Evolutionary conservation across 2,888 invertebrate species (phyloP).

Genomic region (Limnephilus auricula): DNA sequence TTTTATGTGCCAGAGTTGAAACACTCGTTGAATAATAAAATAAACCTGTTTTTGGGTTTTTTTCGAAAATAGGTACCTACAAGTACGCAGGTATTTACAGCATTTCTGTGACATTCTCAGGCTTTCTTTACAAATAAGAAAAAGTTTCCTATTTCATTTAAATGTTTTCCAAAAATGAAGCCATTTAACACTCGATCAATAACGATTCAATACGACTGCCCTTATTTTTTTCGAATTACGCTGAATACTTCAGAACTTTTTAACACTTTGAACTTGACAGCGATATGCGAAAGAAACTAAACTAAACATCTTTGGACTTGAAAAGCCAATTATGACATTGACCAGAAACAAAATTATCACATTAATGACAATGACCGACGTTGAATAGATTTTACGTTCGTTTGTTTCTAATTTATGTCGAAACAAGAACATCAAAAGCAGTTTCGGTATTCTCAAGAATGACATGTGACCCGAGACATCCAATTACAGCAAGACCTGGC

Average conservation of each 20-base stretch:
- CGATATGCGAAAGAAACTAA: no score
- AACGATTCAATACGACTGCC: no score
- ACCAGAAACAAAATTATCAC: neutral
- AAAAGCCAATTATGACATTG: neutral
- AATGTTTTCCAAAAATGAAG: no score
- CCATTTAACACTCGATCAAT: no score
- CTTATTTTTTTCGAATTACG: neutral
- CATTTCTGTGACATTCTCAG: neutral
- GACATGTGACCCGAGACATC: neutral
- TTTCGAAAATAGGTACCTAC: no score
- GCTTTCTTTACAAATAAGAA: neutral
- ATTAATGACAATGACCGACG: neutral
- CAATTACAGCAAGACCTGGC: neutral
- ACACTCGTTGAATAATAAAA: neutral
- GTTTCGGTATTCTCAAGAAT: neutral
- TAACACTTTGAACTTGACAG: neutral
- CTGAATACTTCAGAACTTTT: neutral
- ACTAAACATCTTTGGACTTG: neutral
- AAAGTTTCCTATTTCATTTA: no score
- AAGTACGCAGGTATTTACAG: no score
- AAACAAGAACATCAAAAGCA: neutral
- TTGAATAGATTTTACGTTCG: no score
- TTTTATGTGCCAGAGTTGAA: neutral
- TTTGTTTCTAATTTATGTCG: neutral
- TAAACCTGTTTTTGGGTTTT: neutral